Evolutionary conservation across 2,797 vertebrate genomes (phyloP).

Genomic region (Darevskia mixta): DNA sequence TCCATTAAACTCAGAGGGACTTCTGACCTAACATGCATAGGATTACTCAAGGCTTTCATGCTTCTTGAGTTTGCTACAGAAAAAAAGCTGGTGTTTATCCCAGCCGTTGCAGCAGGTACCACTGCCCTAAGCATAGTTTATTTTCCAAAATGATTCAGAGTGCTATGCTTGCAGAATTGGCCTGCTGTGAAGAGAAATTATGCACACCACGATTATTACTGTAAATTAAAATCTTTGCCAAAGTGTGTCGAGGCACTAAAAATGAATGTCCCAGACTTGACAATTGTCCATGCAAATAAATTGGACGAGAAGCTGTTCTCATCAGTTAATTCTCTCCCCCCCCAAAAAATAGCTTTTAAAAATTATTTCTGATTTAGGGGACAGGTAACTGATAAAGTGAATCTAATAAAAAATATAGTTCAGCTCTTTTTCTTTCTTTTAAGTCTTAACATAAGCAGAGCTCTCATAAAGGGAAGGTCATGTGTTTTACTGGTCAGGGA

Average conservation of each 20-base stretch:
- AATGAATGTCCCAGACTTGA: background rate
- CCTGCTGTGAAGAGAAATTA: accelerated
- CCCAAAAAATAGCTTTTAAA: background rate
- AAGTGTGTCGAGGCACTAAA: background rate
- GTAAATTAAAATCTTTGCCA: background rate
- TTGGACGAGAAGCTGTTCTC: background rate
- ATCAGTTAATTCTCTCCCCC: background rate
- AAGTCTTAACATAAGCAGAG: slow-evolving; percentile 2
- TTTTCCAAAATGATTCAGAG: background rate
- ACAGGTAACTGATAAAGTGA: background rate
- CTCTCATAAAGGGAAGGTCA: background rate
- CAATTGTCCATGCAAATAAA: background rate
- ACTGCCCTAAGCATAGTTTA: accelerated
- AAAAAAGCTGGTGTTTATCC: background rate
- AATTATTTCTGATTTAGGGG: background rate
- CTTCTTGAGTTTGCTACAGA: background rate
- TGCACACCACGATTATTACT: background rate
- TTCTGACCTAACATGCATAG: background rate
- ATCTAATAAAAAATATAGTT: background rate
- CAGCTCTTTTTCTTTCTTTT: background rate
- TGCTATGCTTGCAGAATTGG: background rate
- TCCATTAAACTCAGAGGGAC: background rate
- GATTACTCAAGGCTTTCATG: background rate
- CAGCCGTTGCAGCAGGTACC: background rate
- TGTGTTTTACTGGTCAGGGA: slow-evolving; percentile 2